Conservation (phyloP, 2,797 vertebrate genomes). For the Chiroxiphia lanceolata region DNA sequence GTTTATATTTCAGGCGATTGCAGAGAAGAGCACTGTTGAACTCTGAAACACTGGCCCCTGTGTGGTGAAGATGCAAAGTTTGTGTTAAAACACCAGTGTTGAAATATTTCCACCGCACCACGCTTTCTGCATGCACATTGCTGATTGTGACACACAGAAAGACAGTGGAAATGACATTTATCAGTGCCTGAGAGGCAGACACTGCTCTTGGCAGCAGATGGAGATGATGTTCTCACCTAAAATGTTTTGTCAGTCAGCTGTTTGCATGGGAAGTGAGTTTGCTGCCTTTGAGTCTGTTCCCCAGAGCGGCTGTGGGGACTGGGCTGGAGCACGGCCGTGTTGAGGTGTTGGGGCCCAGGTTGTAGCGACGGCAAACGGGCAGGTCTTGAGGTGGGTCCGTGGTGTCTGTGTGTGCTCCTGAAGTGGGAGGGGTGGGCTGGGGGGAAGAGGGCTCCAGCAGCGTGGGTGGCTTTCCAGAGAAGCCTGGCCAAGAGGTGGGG, state of each 20-base stretch:
- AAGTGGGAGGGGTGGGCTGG: not conserved
- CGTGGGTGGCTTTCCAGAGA: not conserved
- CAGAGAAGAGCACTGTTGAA: not conserved
- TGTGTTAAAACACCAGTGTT: not conserved
- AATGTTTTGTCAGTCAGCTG: not conserved
- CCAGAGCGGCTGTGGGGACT: accelerated
- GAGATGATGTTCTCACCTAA: not conserved
- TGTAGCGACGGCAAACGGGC: accelerated
- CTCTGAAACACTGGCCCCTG: not conserved
- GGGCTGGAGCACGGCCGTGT: accelerated
- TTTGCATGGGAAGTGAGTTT: not conserved
- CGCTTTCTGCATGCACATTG: accelerated
- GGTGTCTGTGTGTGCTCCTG: not conserved
- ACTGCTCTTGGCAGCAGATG: not conserved
- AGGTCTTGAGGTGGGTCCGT: accelerated
- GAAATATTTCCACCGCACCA: accelerated
- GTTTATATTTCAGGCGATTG: not conserved
- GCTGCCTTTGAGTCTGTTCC: not conserved
- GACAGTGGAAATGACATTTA: not conserved
- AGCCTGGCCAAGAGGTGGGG: not conserved
- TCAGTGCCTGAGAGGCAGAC: not conserved
- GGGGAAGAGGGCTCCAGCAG: not conserved
- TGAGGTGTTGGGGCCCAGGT: accelerated
- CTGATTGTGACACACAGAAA: not conserved
- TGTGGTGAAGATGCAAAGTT: not conserved